Evolutionary conservation across 2,113 vertebrate species (phyloP).

Genomic region (Zosterops hypoxanthus): DNA sequence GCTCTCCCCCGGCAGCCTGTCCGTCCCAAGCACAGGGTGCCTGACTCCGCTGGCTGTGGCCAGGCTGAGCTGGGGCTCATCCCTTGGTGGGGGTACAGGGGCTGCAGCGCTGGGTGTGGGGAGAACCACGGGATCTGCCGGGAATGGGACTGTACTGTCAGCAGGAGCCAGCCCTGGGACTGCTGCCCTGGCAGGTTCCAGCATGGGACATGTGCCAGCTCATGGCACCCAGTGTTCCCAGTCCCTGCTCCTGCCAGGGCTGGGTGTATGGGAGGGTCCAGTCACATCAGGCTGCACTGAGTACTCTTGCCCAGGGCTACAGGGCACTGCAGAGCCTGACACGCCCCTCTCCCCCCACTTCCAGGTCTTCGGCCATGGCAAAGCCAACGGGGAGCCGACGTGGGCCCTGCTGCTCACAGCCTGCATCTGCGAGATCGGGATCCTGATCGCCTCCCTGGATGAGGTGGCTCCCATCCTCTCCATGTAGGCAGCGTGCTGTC

Average conservation of each 20-base stretch:
- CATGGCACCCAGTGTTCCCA: fast-evolving
- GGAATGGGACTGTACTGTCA: background rate
- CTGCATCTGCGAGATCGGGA: conserved; percentile 96
- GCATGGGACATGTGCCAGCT: background rate
- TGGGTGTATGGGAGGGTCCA: background rate
- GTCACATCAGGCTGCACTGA: fast-evolving
- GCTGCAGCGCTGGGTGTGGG: background rate
- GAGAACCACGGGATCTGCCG: fast-evolving
- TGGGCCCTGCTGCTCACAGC: conserved; percentile 96
- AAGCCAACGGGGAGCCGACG: conserved; percentile 96
- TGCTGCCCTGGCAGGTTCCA: background rate
- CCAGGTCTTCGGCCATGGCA: conserved; percentile 96
- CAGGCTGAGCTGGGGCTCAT: background rate
- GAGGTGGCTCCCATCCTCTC: conserved; percentile 97
- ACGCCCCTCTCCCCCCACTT: fast-evolving
- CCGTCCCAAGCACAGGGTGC: fast-evolving
- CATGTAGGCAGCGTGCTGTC: conserved; percentile 82
- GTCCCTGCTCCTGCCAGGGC: background rate
- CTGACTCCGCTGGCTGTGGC: fast-evolving
- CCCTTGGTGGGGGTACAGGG: background rate
- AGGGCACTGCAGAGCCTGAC: fast-evolving
- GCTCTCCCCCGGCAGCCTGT: fast-evolving
- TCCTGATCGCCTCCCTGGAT: conserved; percentile 96
- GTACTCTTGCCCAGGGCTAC: background rate
- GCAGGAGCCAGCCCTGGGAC: background rate